Evolutionary conservation across 2,113 vertebrate genomes (phyloP), one percentile per base, ranked within the genome.

Genomic region (Triplophysa dalaica): DNA sequence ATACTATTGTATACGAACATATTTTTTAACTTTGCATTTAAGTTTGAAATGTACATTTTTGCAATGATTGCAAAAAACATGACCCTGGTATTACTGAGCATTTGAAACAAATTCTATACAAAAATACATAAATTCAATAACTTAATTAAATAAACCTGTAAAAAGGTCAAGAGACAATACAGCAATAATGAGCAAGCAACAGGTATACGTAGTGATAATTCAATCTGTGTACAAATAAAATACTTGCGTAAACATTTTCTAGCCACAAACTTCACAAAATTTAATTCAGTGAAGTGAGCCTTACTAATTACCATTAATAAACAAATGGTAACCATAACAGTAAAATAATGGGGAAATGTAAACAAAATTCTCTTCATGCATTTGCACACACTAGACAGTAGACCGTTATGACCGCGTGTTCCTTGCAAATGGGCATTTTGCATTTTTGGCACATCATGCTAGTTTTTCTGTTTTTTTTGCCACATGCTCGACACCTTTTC

Each of bases 401-500:
- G 26, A 29, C 11, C 6, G 33, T n/a, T n/a, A 48, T 73, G 38
- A 70, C 45, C 43, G 68, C 22, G 17, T 73, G 61, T 38, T 26
- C 2, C 64, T 19, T 24, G 45, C 78, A 80, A 68, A 80, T 65
- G 14, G 50, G 70, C 38, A n/a, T 29, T 19, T 60, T 41, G 65
- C 66, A 83, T 16, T 17, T 70, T n/a, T 8, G 29, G 50, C 48
- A 72, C 8, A 38, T 41, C 13, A 41, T 24, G 7, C 19, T 76
- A 10, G 66, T 80, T 48, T 70, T 65, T 41, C 11, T 29, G 45
- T 60, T n/a, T 22, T 65, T 65, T 22, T 54, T 29, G 4, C 22
- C 11, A 68, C 48, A 76, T 21, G 50, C 41, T 13, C 79, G 65
- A 33, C 73, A 75, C 29, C 45, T 80, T 62, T 65, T 76, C 50